Percentiles rank a stretch among this genome's conserved stretches.
These are phyloP conservation scores for Stegastes partitus DNA, from an alignment of 2,113 vertebrate genomes.

Conservation along the genomic window DNA sequence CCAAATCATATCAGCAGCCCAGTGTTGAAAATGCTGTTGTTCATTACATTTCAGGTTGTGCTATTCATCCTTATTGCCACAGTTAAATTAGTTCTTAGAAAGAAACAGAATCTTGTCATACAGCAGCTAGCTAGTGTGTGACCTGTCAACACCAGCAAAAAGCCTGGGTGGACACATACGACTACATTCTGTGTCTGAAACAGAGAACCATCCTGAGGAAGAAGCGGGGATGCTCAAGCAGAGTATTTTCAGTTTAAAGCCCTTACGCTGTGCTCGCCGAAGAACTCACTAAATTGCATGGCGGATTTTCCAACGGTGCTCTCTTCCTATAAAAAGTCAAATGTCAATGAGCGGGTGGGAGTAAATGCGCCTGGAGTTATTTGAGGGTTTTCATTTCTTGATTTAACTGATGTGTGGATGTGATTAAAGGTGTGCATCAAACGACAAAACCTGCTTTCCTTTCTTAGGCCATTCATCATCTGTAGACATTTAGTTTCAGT, in stretches of 20 bases:
- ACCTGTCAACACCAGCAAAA: slow-evolving; percentile 8
- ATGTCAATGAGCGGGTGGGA: slow-evolving; percentile 41
- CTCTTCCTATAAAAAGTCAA: slow-evolving; percentile 41
- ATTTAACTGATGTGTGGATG: slow-evolving; percentile 67
- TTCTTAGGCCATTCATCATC: slow-evolving; percentile 75
- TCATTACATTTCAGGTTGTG: slow-evolving; percentile 20
- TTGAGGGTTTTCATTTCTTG: slow-evolving; percentile 66
- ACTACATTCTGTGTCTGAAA: neutral
- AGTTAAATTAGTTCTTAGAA: slow-evolving; percentile 5
- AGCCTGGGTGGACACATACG: slow-evolving; percentile 5
- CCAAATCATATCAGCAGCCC: slow-evolving; percentile 32
- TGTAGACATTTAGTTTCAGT: slow-evolving; percentile 71
- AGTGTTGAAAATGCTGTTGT: slow-evolving; percentile 5
- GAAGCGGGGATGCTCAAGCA: too few species aligned
- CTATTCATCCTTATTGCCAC: neutral
- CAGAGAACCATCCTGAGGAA: neutral
- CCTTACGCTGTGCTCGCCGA: slow-evolving; percentile 17
- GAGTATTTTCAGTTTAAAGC: slow-evolving; percentile 29
- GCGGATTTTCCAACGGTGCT: slow-evolving; percentile 38
- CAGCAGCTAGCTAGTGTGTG: neutral
- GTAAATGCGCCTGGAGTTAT: slow-evolving; percentile 56
- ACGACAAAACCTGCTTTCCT: slow-evolving; percentile 68
- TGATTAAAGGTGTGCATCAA: slow-evolving; percentile 72
- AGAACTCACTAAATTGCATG: slow-evolving; percentile 30
- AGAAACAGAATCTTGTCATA: neutral